Evolutionary conservation across 2,797 vertebrate genomes (phyloP).

Genomic region (Mormyrops boulengeri): DNA sequence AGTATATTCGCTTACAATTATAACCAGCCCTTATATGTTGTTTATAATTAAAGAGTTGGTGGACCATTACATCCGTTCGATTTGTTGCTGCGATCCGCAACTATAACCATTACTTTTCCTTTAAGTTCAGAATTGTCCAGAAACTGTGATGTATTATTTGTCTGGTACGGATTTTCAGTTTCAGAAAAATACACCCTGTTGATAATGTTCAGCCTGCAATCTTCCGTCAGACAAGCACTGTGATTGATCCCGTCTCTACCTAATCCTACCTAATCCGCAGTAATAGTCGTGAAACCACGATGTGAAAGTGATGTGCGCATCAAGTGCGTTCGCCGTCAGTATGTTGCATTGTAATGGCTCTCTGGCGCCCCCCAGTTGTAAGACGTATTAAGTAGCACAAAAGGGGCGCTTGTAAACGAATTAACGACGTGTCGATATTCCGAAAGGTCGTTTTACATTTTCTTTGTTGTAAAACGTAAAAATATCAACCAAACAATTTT

Average conservation of each 20-base stretch:
- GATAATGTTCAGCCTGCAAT: not conserved
- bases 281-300: not conserved
- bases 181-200: not conserved
- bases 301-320: not conserved
- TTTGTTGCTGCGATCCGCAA: not conserved
- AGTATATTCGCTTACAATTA: not conserved
- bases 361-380: not conserved
- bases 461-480: not conserved
- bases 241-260: not conserved
- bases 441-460: not conserved
- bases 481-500: not conserved
- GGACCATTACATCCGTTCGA: not conserved
- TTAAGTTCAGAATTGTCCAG: not conserved
- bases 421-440: not conserved
- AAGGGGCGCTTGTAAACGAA: not conserved
- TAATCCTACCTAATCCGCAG: not conserved
- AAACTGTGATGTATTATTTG: not conserved
- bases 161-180: not conserved
- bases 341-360: not conserved
- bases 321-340: not conserved
- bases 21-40: not conserved
- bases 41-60: not conserved
- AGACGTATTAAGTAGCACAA: not conserved
- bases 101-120: not conserved
- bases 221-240: not conserved